Evolutionary conservation across 2,888 invertebrate genomes (phyloP), one percentile per base, ranked within the genome.

Genomic region (Nephrotoma flavescens): DNA sequence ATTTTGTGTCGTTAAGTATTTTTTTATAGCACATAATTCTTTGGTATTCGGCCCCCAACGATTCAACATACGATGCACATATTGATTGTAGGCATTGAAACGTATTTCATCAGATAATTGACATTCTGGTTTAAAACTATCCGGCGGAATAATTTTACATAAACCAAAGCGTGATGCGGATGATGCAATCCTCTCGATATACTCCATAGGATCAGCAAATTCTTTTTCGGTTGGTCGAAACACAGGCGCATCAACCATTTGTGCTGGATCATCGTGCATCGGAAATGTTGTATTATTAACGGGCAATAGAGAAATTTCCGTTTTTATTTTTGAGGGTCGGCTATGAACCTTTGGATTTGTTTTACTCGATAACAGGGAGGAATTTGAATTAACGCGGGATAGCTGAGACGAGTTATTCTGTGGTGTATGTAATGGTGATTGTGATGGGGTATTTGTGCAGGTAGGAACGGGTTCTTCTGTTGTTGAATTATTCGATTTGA

Each of bases 41-140:
- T 95, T 94, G 0, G 96, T 95, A 89, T 96, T 97, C 0, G 96
- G 95, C 0, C 98, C 98, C 97, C 97, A 98, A 45, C 98, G 94
- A 89, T 95, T 94, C 89, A 95, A 93, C 94, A 98, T 95, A 88
- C 97, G 96, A 89, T 97, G 95, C 0, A 98, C 95, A 89, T 97
- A 97, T 90, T 98, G 98, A 91, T 97, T 97, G 88, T 96, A 95
- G 0, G 96, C 96, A 0, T 95, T 95, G 89, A 98, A 98, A 4
- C 96, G 92, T 93, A 97, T 95, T 87, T 96, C 96, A 88, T 98
- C 97, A 11, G 95, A 94, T 0, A 97, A 94, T 88, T 95, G 94
- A 89, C 97, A 97, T 88, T 96, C 95, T 1, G 96, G 96, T 89
- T 95, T 94, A 89, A 97, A 97, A 87, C 93, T 94, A 0, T 93